A percentile compares a stretch with the other conserved stretches of the same genome.
Evolutionary conservation across 2,113 vertebrate genomes (phyloP).

Genomic region (Todiramphus saurophagus): DNA sequence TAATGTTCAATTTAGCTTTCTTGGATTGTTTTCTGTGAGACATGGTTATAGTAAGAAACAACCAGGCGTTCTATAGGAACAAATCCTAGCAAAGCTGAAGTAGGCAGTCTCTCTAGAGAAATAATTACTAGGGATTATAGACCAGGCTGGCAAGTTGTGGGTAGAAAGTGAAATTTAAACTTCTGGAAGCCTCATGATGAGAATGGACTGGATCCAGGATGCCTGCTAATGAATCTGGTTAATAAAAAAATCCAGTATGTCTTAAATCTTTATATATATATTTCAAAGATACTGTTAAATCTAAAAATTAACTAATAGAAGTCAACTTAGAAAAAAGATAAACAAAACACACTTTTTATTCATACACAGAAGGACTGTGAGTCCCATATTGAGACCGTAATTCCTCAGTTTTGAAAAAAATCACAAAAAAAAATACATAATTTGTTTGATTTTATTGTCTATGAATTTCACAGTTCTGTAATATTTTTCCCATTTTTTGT

Average conservation of each 20-base stretch:
- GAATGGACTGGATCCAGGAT: neutral
- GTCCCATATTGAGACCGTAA: neutral
- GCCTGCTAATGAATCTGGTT: neutral
- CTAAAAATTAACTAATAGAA: neutral
- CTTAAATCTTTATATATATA: neutral
- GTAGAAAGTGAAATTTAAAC: conserved; percentile 5
- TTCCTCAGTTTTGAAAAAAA: neutral
- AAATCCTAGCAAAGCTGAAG: neutral
- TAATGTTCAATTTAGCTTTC: neutral
- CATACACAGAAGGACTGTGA: neutral
- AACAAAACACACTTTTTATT: neutral
- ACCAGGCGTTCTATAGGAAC: neutral
- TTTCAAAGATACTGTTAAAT: neutral
- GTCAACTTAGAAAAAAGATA: neutral
- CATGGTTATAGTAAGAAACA: neutral
- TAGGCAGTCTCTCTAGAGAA: conserved; percentile 6
- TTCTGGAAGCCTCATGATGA: neutral
- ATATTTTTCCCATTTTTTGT: neutral
- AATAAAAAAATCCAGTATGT: neutral
- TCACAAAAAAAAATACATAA: neutral
- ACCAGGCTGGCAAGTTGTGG: neutral
- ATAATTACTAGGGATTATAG: conserved; percentile 32
- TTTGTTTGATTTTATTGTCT: neutral
- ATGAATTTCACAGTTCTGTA: neutral
- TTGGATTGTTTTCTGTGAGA: neutral